Conservation (phyloP, 2,888 invertebrate species). For the Cephonodes hylas region DNA sequence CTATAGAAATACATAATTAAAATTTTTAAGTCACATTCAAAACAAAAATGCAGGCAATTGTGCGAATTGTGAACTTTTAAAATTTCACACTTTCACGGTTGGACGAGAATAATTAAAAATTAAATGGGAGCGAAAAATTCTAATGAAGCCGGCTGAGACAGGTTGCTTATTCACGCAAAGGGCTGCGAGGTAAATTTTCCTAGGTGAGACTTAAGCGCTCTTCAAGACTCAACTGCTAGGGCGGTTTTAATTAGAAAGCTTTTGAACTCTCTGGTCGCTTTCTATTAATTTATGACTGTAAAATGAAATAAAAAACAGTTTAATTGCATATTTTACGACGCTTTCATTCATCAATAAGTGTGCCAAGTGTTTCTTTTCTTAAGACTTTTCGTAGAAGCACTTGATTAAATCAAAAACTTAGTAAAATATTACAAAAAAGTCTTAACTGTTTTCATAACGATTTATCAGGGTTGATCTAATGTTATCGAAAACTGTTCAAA, state of each 20-base stretch:
- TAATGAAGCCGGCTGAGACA: constrained; percentile 11
- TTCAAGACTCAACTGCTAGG: neutral
- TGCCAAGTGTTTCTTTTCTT: neutral
- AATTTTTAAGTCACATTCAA: too few relatives aligned
- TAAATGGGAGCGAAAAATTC: neutral
- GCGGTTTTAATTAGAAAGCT: constrained; percentile 5
- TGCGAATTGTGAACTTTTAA: neutral
- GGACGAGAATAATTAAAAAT: neutral
- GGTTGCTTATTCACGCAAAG: constrained; percentile 9
- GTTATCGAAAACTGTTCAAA: too few relatives aligned
- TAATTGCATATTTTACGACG: neutral
- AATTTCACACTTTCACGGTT: neutral
- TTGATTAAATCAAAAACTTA: too few relatives aligned
- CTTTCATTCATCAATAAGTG: neutral
- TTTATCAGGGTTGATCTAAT: too few relatives aligned
- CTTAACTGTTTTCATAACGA: too few relatives aligned
- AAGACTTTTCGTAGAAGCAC: too few relatives aligned
- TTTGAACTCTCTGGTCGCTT: neutral
- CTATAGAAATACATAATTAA: too few relatives aligned
- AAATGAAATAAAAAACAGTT: neutral
- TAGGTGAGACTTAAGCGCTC: neutral
- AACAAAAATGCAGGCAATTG: neutral
- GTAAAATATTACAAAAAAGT: too few relatives aligned
- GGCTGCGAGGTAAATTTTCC: neutral
- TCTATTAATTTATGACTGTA: neutral